Evolutionary conservation across 2,113 vertebrate genomes (phyloP).

Genomic region (Zonotrichia leucophrys): DNA sequence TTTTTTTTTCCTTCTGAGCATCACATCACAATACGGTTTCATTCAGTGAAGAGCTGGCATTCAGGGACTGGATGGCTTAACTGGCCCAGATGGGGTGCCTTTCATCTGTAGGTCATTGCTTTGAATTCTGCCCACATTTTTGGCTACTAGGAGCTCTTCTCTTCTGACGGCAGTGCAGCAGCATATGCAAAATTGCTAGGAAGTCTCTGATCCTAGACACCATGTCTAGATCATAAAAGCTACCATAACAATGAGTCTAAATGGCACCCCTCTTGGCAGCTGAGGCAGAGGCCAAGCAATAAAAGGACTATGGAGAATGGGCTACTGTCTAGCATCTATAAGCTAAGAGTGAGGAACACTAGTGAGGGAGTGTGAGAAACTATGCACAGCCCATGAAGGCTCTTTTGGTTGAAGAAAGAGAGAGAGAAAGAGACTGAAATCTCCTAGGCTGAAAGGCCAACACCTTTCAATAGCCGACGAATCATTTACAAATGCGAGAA

Average conservation of each 20-base stretch:
- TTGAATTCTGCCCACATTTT: constrained; percentile 54
- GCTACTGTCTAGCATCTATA: constrained; percentile 50
- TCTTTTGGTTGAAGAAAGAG: constrained; percentile 41
- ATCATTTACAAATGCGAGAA: constrained; percentile 40
- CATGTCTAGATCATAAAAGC: constrained; percentile 61
- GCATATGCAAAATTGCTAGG: constrained; percentile 51
- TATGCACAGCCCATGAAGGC: neutral
- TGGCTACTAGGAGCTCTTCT: constrained; percentile 30
- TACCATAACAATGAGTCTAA: constrained; percentile 56
- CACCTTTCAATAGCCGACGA: constrained; percentile 52
- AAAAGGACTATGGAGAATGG: constrained; percentile 47
- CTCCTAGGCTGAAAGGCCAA: constrained; percentile 13
- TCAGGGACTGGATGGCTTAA: constrained; percentile 23
- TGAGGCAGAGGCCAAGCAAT: constrained; percentile 40
- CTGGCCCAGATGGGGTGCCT: constrained; percentile 25
- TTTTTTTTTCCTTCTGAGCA: neutral
- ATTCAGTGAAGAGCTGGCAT: constrained; percentile 48
- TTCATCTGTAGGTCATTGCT: constrained; percentile 60
- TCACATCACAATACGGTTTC: constrained; percentile 33
- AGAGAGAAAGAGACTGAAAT: too few species aligned
- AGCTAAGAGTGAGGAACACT: constrained; percentile 25
- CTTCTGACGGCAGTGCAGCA: constrained; percentile 19
- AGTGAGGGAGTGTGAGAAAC: constrained; percentile 54
- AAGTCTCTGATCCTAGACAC: constrained; percentile 60
- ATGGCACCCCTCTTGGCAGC: constrained; percentile 56